Base-by-base conservation (phyloP, 2,797 vertebrate genomes). In the Coracias cyanogaster region DNA sequence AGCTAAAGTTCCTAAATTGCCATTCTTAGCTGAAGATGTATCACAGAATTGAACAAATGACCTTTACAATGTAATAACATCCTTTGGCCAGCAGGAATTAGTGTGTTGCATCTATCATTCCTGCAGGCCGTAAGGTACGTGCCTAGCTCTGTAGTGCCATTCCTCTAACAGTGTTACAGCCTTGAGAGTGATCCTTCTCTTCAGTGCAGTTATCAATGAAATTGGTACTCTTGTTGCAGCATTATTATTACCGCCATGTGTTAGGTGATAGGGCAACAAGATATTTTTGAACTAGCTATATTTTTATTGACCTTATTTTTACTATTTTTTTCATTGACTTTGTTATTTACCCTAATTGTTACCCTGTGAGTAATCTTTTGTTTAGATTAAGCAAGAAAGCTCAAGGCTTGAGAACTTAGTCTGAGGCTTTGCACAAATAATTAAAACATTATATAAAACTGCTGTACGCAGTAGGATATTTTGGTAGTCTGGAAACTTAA, bases 41-140 rank as follows among this genome's bases (percentile, higher is more conserved):
- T 65, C 88, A 73, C 69, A 61, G 69, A 64, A 88, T 33, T 70
- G 67, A 96, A 90, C 84, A 93, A 96, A 96, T 31, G 51, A 96
- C 89, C 65, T 97, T 97, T 97, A 62, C 4, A 13, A 79, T 71
- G 69, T 78, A 95, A 89, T 87, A 86, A 92, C 72, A 90, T 95
- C 82, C 65, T 58, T 85, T 93, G 82, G 58, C 64, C 81, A 43
- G 84, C 74, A 96, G 89, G 84, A 97, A 91, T 97, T 96, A 91
- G 77, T 31, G 60, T 41, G 51, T 52, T 94, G 58, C 89, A 82
- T 94, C 67, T 41, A 61, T 97, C 82, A 87, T 90, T 96, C 88
- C 80, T 94, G 84, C 62, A 89, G 46, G 57, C 92, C 74, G 92
- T 60, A 60, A 83, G 80, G 52, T 92, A 39, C 18, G 37, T 67